Conservation (phyloP, 2,797 vertebrate species). For the Propithecus deckenii region DNA sequence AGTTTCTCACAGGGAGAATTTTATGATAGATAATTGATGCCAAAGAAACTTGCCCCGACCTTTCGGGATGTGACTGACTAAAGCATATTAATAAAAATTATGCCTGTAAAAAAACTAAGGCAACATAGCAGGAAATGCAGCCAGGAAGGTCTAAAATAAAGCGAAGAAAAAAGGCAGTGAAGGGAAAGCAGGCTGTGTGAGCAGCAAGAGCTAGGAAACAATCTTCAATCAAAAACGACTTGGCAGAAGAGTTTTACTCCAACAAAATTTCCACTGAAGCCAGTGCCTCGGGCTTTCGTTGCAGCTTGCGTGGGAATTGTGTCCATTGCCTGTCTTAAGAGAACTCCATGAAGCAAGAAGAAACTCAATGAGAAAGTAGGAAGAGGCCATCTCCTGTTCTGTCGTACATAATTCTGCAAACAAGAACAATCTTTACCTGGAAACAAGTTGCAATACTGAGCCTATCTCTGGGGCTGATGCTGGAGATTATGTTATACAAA, state of each 20-base stretch:
- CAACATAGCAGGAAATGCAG: neutral
- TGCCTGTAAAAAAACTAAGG: neutral
- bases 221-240: conserved; percentile 40
- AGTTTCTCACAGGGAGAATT: neutral
- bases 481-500: neutral
- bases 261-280: neutral
- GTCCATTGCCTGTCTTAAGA: neutral
- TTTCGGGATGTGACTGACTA: neutral
- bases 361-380: neutral
- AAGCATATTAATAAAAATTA: neutral
- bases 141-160: neutral
- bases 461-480: neutral
- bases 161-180: neutral
- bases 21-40: neutral
- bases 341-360: neutral
- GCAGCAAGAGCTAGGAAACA: fast-evolving
- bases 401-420: neutral
- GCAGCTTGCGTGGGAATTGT: neutral
- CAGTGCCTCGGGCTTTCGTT: neutral
- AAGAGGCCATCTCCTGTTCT: neutral
- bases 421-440: neutral
- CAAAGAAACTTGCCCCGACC: neutral
- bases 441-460: neutral
- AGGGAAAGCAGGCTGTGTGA: neutral
- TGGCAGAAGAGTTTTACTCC: neutral